Evolutionary conservation across 2,888 invertebrate species (phyloP), one percentile per base, ranked within the genome.

Genomic region (Sphaerophoria taeniata): DNA sequence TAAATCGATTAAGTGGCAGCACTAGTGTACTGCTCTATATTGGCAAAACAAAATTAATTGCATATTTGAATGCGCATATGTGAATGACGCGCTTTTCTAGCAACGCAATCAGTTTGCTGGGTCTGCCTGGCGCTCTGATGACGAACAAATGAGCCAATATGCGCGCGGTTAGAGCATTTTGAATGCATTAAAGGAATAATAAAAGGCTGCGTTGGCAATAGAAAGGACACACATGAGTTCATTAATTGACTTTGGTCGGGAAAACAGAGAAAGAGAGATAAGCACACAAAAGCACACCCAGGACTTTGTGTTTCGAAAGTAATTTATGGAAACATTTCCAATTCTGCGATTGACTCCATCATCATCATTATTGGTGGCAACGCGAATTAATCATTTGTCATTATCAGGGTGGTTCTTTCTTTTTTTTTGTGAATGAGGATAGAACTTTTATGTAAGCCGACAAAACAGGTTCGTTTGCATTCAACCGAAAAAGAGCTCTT

Each of bases 41-140:
- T 49, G 11, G 31, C 51, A 67, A 49, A 65, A 67, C 67, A 67
- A 75, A 84, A 84, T 75, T 84, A 84, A 84, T 84, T 84, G 83
- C 79, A 79, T 79, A 84, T 84, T 84, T 84, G 79, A 67, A 71
- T 74, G 74, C 74, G 75, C 78, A 77, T 69, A 77, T 67, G 72
- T 36, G 39, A 34, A 58, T 16, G 74, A 73, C 53, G 53, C 9
- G 51, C 24, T 16, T 36, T 36, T 24, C 24, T 16, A 39, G 31
- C 53, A 67, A 4, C 49, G 24, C 51, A 7, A 39, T 9, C 39
- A 24, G 53, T 12, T 58, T 36, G 16, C 14, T 0, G 6, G 9
- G 24, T n/a, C 9, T 5, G 11, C 24, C 24, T 24, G 34, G 24
- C n/a, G 0, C 36, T 49, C 1, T 45, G 16, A 12, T 5, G 14